phyloP scores from a whole-genome alignment of 1,140 invertebrate species.

The Neoseiulus cucumeris region DNA sequence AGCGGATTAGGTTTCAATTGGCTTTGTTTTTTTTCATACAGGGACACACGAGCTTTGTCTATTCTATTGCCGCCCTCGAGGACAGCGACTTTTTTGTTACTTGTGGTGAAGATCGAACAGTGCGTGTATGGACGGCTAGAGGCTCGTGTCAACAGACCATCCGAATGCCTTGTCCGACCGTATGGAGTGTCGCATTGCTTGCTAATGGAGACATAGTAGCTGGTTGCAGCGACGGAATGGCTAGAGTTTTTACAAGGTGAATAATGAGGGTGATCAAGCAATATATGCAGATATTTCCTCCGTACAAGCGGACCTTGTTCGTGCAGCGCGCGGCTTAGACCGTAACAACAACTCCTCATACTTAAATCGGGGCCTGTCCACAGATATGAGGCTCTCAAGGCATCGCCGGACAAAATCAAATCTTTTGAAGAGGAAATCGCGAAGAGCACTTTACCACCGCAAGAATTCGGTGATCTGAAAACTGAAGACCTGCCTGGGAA shows the following conservation, averaged over 20 bases:
- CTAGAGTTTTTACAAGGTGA: slow-evolving; percentile 63
- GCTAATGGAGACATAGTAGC: slow-evolving; percentile 73
- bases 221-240: slow-evolving; percentile 60
- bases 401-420: slow-evolving; percentile 35
- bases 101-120: slow-evolving; percentile 64
- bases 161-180: slow-evolving; percentile 54
- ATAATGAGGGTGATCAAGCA: slow-evolving; percentile 24
- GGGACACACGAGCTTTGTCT: slow-evolving; percentile 50
- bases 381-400: slow-evolving; percentile 23
- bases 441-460: slow-evolving; percentile 35
- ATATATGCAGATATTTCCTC: no score
- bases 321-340: no score
- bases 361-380: no score
- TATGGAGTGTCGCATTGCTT: slow-evolving; percentile 65
- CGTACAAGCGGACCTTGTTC: no score
- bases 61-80: slow-evolving; percentile 40
- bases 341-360: no score
- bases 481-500: slow-evolving; percentile 58
- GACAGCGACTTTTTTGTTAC: slow-evolving; percentile 42
- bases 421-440: slow-evolving; percentile 51
- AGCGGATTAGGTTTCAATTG: no score
- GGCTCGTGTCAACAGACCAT: slow-evolving; percentile 44
- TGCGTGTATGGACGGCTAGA: slow-evolving; percentile 49
- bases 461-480: slow-evolving; percentile 57
- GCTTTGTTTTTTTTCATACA: no score